Base-by-base conservation (phyloP, 2,797 vertebrate species). In the Furcifer pardalis region DNA sequence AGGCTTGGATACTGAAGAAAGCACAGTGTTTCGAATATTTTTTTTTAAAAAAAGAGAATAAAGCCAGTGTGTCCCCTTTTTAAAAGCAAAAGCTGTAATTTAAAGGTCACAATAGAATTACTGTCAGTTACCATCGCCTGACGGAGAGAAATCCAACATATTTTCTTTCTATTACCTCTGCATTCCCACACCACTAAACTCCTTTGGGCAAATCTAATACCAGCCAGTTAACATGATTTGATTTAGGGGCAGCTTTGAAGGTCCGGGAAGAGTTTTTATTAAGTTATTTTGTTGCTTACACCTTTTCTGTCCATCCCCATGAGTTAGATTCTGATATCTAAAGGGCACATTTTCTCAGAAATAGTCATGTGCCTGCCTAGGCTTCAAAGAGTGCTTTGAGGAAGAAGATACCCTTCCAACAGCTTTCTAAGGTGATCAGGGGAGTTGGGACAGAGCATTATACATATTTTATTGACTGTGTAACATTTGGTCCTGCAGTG, bases 71-170 rank as follows among this genome's bases (percentile, higher is more conserved):
- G 9, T 63, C 35, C 3, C 37, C 62, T 62, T 32, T 44, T 69
- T 77, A 9, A 56, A 15, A n/a, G 13, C 0, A 44, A 40, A 44
- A 79, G 52, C n/a, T 56, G 79, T 86, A 80, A 84, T 87, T 83
- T 5, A 62, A 78, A 84, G 75, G 84, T 23, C 32, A 74, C 59
- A 13, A 1, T 15, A n/a, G 3, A 49, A 42, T 66, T 84, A 86
- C 59, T 92, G 17, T 84, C 92, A 89, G 82, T 78, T 86, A 89
- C 90, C 89, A 12, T 19, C 59, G 60, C 85, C 1, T 5, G 65
- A 82, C 77, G 89, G 87, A 85, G 74, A 93, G 87, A 82, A 91
- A 91, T 89, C 86, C 91, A 86, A 87, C 86, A 76, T 90, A 90
- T 92, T 87, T 83, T 80, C 23, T 21, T 75, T 83, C 81, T 79